A percentile compares a stretch with the other conserved stretches of the same genome.
phyloP scores from a whole-genome alignment of 2,888 invertebrate species.

The Yponomeuta cagnagella region DNA sequence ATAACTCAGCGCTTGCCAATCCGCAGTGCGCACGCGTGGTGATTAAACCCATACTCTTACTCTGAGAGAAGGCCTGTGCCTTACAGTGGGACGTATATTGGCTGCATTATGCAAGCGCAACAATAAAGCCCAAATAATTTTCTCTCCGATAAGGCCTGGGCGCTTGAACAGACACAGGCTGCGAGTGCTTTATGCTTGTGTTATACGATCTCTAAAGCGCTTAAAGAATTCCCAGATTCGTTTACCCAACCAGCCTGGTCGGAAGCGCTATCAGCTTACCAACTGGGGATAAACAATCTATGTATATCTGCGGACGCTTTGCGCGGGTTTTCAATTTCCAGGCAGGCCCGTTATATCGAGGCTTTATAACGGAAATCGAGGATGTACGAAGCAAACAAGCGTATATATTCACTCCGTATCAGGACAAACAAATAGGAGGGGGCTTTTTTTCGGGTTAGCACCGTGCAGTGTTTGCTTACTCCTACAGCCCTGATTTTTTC shows the following conservation, averaged over 20 bases:
- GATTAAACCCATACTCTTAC: too few relatives aligned
- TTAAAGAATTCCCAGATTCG: neutral
- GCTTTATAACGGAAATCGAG: constrained; percentile 13
- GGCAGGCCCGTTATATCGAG: neutral
- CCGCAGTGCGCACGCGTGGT: too few relatives aligned
- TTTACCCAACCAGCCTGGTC: neutral
- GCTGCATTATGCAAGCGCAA: too few relatives aligned
- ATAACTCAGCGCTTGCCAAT: too few relatives aligned
- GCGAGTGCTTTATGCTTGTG: too few relatives aligned
- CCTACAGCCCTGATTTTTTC: neutral
- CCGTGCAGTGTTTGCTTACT: neutral
- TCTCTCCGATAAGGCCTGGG: too few relatives aligned
- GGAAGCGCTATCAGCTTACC: neutral
- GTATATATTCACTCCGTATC: constrained; percentile 8
- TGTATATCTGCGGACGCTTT: constrained; percentile 1
- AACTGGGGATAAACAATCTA: neutral
- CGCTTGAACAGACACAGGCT: too few relatives aligned
- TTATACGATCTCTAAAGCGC: too few relatives aligned
- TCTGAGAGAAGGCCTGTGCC: too few relatives aligned
- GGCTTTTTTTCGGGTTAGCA: neutral
- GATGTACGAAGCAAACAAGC: constrained; percentile 9
- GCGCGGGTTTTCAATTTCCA: constrained; percentile 7
- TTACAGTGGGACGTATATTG: too few relatives aligned
- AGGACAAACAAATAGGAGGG: constrained; percentile 4
- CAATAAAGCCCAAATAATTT: too few relatives aligned